Conservation (phyloP, 2,888 invertebrate species). For the Lapara coniferarum region DNA sequence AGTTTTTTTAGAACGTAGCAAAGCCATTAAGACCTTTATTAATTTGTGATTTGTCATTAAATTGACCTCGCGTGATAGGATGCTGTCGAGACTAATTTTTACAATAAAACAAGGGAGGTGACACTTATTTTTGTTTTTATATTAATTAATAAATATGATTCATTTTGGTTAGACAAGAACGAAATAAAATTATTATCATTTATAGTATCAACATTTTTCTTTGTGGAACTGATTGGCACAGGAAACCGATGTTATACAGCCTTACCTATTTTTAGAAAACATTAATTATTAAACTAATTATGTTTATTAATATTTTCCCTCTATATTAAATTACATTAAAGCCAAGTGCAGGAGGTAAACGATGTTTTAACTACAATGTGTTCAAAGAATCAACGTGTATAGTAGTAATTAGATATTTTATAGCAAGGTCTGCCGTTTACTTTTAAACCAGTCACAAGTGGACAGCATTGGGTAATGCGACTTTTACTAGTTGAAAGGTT, state of each 20-base stretch:
- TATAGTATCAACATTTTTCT: too few relatives aligned
- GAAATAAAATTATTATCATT: too few relatives aligned
- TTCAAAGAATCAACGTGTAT: background rate
- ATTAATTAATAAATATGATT: background rate
- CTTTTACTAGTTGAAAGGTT: slow-evolving; percentile 40
- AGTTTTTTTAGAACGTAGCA: too few relatives aligned
- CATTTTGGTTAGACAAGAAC: too few relatives aligned
- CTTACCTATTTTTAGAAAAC: too few relatives aligned
- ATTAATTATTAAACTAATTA: too few relatives aligned
- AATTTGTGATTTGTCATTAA: background rate
- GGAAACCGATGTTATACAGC: too few relatives aligned
- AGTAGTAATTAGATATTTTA: slow-evolving; percentile 29
- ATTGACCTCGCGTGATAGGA: background rate
- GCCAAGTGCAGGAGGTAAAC: too few relatives aligned
- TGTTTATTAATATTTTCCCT: too few relatives aligned
- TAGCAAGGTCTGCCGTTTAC: slow-evolving; percentile 26
- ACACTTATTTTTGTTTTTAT: background rate
- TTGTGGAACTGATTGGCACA: too few relatives aligned
- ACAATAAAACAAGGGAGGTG: background rate
- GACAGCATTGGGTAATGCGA: slow-evolving; percentile 37
- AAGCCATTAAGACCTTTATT: background rate
- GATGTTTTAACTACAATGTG: background rate
- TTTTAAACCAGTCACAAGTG: slow-evolving; percentile 23
- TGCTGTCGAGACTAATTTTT: background rate
- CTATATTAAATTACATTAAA: too few relatives aligned